Conservation (phyloP, 1,140 invertebrate species). For the Drosophila rhopaloa region DNA sequence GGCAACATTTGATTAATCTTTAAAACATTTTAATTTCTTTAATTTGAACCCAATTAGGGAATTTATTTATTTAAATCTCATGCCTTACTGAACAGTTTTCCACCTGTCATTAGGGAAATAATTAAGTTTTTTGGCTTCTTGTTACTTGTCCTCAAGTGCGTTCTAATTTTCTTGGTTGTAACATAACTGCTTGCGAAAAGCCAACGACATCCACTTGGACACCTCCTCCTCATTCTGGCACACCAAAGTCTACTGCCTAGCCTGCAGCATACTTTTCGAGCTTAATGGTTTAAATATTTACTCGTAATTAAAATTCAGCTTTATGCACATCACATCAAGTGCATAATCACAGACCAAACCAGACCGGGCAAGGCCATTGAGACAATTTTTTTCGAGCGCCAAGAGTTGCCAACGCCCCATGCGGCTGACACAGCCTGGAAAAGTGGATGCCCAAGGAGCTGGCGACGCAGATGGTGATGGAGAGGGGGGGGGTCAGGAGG, state of each 20-base stretch:
- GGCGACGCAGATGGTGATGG: too few species aligned
- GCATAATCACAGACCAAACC: slow-evolving; percentile 70
- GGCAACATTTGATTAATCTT: too few species aligned
- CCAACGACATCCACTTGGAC: slow-evolving; percentile 25
- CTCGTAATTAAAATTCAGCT: slow-evolving; percentile 82
- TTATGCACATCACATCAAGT: slow-evolving; percentile 79
- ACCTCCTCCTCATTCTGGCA: not conserved
- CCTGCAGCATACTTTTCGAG: slow-evolving; percentile 46
- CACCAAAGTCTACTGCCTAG: slow-evolving; percentile 26
- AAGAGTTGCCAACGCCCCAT: slow-evolving; percentile 40
- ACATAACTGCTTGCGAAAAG: slow-evolving; percentile 14
- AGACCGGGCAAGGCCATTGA: slow-evolving; percentile 71
- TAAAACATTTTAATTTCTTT: not conserved
- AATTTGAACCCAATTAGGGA: slow-evolving; percentile 1
- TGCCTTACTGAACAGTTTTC: not conserved
- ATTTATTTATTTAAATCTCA: not conserved
- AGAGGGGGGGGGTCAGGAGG: not conserved
- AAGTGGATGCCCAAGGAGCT: slow-evolving; percentile 7
- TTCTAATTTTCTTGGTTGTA: slow-evolving; percentile 10
- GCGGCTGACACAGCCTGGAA: slow-evolving; percentile 38
- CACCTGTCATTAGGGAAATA: slow-evolving; percentile 3
- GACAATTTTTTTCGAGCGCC: slow-evolving; percentile 57
- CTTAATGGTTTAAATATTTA: slow-evolving; percentile 81
- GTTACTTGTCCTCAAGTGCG: slow-evolving; percentile 15
- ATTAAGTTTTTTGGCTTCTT: not conserved